phyloP scores from a whole-genome alignment of 2,888 invertebrate species.

The Phyto melanocephala region DNA sequence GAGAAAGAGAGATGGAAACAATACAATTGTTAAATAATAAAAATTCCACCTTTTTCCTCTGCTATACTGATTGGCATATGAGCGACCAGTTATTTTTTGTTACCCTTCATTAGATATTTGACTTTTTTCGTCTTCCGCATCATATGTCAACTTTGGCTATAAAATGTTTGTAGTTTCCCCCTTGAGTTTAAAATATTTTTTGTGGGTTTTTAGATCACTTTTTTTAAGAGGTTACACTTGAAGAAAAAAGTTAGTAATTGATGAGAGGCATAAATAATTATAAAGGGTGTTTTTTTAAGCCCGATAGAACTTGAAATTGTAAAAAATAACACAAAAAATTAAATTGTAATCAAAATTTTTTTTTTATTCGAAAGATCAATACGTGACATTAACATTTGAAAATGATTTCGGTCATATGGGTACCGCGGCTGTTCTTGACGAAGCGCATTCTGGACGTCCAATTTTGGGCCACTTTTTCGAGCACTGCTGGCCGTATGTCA shows the following conservation, averaged over 20 bases:
- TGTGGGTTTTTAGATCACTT: neutral
- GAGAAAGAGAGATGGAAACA: neutral
- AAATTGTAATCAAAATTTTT: too few species aligned
- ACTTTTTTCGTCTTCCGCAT: constrained; percentile 9
- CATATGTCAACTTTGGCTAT: neutral
- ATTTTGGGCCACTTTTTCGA: too few species aligned
- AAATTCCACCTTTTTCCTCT: neutral
- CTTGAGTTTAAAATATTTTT: neutral
- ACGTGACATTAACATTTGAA: too few species aligned
- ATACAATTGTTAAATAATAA: neutral
- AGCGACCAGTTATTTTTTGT: constrained; percentile 22
- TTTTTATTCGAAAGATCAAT: too few species aligned
- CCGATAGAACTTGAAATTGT: too few species aligned
- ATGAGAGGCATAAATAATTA: neutral
- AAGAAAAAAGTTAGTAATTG: neutral
- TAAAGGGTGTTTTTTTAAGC: too few species aligned
- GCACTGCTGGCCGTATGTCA: too few species aligned
- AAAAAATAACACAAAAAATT: too few species aligned
- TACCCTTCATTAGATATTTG: constrained; percentile 50
- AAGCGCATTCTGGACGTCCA: too few species aligned
- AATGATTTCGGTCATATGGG: too few species aligned
- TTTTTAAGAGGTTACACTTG: neutral
- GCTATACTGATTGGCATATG: constrained; percentile 28
- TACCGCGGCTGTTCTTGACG: too few species aligned
- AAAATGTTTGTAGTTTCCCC: neutral